Evolutionary conservation across 2,888 invertebrate genomes (phyloP).

Genomic region (Drosophila flavopinicola): DNA sequence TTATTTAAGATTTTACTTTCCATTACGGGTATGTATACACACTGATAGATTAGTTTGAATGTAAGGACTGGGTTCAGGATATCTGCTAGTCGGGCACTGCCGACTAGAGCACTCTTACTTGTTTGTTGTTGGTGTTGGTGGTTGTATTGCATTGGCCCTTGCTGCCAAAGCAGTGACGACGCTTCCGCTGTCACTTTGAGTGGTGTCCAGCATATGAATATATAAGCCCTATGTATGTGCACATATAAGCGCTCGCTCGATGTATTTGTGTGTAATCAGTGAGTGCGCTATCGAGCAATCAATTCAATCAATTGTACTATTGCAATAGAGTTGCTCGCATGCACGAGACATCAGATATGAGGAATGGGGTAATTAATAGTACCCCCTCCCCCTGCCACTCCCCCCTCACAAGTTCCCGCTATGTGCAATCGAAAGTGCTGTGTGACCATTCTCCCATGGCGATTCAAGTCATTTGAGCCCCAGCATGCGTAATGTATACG

Average conservation of each 20-base stretch:
- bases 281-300: constrained; percentile 30
- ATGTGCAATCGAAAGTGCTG: constrained; percentile 38
- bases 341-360: constrained; percentile 18
- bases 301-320: constrained; percentile 44
- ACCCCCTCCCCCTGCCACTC: not conserved
- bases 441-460: constrained; percentile 36
- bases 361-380: constrained; percentile 43
- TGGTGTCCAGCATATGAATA: constrained; percentile 1
- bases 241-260: constrained; percentile 7
- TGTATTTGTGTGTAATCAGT: constrained; percentile 39
- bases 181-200: constrained; percentile 31
- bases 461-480: constrained; percentile 17
- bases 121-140: not conserved
- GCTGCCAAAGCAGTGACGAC: not conserved
- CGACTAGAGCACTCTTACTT: constrained; percentile 20
- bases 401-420: not conserved
- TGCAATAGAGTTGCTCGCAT: constrained; percentile 5
- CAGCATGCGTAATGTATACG: constrained; percentile 44
- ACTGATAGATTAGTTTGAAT: too few relatives aligned
- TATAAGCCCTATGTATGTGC: constrained; percentile 10
- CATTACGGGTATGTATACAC: too few relatives aligned
- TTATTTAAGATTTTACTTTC: too few relatives aligned
- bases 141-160: constrained; percentile 27
- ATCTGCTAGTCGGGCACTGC: too few relatives aligned
- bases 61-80: too few relatives aligned